Base-by-base conservation (phyloP, 2,888 invertebrate species). In the Lacanobia oleracea region DNA sequence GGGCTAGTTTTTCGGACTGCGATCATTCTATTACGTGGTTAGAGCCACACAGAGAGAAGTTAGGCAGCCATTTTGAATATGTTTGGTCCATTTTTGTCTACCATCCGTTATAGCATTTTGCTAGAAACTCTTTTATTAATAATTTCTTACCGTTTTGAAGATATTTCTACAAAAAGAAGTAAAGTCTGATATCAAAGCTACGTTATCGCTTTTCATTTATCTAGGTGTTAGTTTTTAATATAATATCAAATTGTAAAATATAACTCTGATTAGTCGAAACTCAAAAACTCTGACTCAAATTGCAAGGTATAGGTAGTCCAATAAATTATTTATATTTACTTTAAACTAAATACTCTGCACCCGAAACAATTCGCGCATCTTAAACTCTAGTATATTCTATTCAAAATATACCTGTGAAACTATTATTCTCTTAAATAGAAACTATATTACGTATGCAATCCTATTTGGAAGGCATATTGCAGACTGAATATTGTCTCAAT, bases 401-500 rank as follows among this genome's bases (percentile, higher is more conserved):
- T 51, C 50, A 40, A 63, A 59, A 78, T 63, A 63, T 54, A 62
- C 74, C 54, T 67, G 40, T 1, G 27, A 50, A 8, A n/a, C 16
- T 64, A 63, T 64, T 27, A 61, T 57, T 67, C 16, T 57, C 62
- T 62, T 54, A 54, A 68, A 80, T 33, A 77, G 23, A 21, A 62
- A 54, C 51, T 33, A 54, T 75, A 80, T 72, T 79, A 59, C 57
- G 72, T 67, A 66, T 77, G 72, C 81, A 80, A 72, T 57, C 65
- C 77, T 67, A 67, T 67, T 67, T 62, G 53, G 45, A 72, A 80
- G 72, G 67, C 81, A 79, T 77, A 81, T 72, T 79, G 81, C 61
- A 67, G 72, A 76, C 77, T 54, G 77, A 77, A 77, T 80, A 80
- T 80, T 72, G 79, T 81, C 81, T 68, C 79, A 77, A 72, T 81